Conservation (phyloP, 1,140 invertebrate genomes). For the Plodia interpunctella region DNA sequence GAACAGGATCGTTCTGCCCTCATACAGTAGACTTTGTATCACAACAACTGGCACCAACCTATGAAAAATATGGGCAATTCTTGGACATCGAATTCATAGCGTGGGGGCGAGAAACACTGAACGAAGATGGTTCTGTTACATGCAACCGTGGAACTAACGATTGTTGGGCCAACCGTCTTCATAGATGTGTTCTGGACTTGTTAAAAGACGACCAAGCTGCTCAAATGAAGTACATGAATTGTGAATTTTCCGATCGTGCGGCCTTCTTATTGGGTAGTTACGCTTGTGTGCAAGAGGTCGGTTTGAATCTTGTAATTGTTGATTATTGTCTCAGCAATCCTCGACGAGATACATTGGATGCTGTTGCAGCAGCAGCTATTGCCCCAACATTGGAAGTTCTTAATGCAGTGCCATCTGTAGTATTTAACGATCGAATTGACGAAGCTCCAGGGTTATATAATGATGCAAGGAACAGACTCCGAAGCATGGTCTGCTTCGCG, state of each 20-base stretch:
- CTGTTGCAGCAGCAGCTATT: slow-evolving; percentile 26
- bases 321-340: slow-evolving; percentile 41
- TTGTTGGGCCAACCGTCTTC: slow-evolving; percentile 62
- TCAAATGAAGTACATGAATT: slow-evolving; percentile 54
- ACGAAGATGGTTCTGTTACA: slow-evolving; percentile 27
- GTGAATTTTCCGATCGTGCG: slow-evolving; percentile 45
- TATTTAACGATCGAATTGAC: slow-evolving; percentile 46
- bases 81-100: slow-evolving; percentile 57
- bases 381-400: slow-evolving; percentile 32
- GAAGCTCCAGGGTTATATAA: slow-evolving; percentile 12
- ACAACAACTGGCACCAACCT: slow-evolving; percentile 35
- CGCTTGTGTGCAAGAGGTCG: slow-evolving; percentile 34
- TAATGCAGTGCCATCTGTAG: slow-evolving; percentile 50
- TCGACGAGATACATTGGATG: slow-evolving; percentile 34
- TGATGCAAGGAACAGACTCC: slow-evolving; percentile 26
- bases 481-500: slow-evolving; percentile 45
- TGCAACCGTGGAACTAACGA: slow-evolving; percentile 51
- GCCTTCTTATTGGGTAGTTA: slow-evolving; percentile 34
- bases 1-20: slow-evolving; percentile 43
- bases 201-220: slow-evolving; percentile 39
- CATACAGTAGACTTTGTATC: slow-evolving; percentile 45
- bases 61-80: slow-evolving; percentile 42
- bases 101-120: slow-evolving; percentile 51
- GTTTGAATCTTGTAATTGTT: slow-evolving; percentile 37
- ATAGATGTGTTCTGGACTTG: slow-evolving; percentile 49